Evolutionary conservation across 1,140 invertebrate genomes (phyloP), one percentile per base, ranked within the genome.

Genomic region (Halyomorpha halys): DNA sequence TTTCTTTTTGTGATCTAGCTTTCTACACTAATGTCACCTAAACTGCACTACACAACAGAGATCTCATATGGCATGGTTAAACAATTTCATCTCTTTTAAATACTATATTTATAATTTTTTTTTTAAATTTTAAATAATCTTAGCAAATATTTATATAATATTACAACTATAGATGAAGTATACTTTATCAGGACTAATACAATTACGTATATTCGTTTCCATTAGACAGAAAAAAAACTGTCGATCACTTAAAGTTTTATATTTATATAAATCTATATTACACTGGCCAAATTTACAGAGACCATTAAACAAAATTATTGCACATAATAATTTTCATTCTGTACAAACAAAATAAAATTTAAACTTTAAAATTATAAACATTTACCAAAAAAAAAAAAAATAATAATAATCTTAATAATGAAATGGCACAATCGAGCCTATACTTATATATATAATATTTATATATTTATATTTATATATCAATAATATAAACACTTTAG

Each of bases 191-290:
- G 23, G 53, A 56, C 53, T 56, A 56, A 56, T 56, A 56, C 19
- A 56, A 56, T 56, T 56, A 56, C 53, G 53, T 56, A 56, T 56
- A 56, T 56, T 56, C 53, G 53, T 39, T 39, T 39, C 34, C 5
- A 11, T 39, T 21, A 13, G 6, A 56, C 23, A 56, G 2, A 11
- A 11, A 23, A 56, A 56, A 23, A 3, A 27, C 23, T 23, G 18
- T 15, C 18, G 1, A 56, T 39, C 34, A 39, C 11, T 39, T 39
- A 39, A 39, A 30, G 8, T 39, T 11, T 11, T 39, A 39, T 9
- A 39, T 30, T 3, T 30, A 30, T 39, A 39, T 39, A 39, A 39
- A 39, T 39, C 11, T 39, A 39, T 39, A 39, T 39, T 39, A 39
- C 34, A 39, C 5, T 6, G 34, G 34, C 34, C 34, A 39, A 39